Conservation (phyloP, 1,140 invertebrate species). For the Mycetomoellerius zeteki region DNA sequence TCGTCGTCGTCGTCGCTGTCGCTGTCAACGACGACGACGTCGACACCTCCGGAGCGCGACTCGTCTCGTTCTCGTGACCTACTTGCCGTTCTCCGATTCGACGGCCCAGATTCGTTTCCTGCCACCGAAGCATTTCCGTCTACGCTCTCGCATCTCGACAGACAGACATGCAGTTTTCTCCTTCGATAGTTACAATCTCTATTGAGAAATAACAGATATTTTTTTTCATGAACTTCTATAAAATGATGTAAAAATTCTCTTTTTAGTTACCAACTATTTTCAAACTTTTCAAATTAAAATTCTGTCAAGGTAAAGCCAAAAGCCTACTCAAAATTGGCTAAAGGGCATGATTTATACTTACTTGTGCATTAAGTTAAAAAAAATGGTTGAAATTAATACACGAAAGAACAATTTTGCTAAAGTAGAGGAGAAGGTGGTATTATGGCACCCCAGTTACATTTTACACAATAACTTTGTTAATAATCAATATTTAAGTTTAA, state of each 20-base stretch:
- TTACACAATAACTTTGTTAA: too few relatives aligned
- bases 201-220: background rate
- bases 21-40: conserved; percentile 62
- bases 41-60: conserved; percentile 56
- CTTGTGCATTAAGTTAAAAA: background rate
- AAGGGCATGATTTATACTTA: background rate
- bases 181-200: conserved; percentile 5
- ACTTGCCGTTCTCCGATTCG: conserved; percentile 80
- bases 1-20: conserved; percentile 49
- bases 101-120: conserved; percentile 83
- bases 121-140: conserved; percentile 66
- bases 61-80: conserved; percentile 81
- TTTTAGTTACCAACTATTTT: background rate
- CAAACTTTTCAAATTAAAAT: background rate
- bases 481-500: too few relatives aligned
- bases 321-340: background rate
- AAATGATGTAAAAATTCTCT: background rate
- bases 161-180: conserved; percentile 25
- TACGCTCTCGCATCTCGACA: conserved; percentile 30
- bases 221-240: background rate
- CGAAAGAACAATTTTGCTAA: too few relatives aligned
- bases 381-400: too few relatives aligned
- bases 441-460: too few relatives aligned
- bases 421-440: too few relatives aligned
- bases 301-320: background rate